phyloP scores from a whole-genome alignment of 2,113 vertebrate species.

The Balaeniceps rex region DNA sequence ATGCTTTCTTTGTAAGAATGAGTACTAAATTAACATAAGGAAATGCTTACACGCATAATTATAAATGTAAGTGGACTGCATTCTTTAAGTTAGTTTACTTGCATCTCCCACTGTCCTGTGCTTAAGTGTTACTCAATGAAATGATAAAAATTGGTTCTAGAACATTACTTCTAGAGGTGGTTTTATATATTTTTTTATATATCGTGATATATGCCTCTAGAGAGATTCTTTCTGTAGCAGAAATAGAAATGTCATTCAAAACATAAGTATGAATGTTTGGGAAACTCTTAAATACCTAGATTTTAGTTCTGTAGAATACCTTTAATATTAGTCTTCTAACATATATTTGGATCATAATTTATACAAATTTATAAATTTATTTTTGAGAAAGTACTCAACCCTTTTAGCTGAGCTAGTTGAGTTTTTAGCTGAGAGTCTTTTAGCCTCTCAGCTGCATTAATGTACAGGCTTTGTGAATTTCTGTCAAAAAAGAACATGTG shows the following conservation, averaged over 20 bases:
- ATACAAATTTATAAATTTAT: neutral
- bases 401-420: neutral
- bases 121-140: neutral
- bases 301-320: neutral
- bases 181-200: neutral
- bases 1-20: neutral
- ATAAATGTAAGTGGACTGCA: neutral
- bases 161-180: neutral
- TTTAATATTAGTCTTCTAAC: neutral
- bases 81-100: neutral
- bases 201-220: neutral
- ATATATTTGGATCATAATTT: neutral
- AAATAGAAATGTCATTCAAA: neutral
- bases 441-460: neutral
- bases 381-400: neutral
- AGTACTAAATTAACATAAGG: neutral
- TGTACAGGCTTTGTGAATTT: neutral
- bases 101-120: neutral
- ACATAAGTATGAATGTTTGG: neutral
- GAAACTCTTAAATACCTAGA: neutral
- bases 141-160: neutral
- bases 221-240: neutral
- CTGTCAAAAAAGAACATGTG: neutral
- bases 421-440: neutral
- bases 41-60: neutral